Percentiles rank a stretch among this genome's conserved stretches.
Evolutionary conservation across 1,140 invertebrate species (phyloP).

Genomic region (Aradophagus sp.): DNA sequence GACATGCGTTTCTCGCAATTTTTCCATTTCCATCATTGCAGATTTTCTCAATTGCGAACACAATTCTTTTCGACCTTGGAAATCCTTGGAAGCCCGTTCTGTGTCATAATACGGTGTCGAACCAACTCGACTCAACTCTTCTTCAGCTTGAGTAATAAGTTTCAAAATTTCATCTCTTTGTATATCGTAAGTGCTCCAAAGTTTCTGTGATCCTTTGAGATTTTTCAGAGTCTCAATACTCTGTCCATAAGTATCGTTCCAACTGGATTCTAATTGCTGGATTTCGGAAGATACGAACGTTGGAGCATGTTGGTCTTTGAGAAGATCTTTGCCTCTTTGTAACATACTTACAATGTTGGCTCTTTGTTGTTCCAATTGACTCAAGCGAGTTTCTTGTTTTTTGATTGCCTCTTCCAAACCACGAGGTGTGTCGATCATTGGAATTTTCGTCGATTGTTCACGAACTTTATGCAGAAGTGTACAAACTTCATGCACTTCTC

Average conservation of each 20-base stretch:
- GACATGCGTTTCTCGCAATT: constrained; percentile 83
- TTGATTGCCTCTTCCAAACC: constrained; percentile 83
- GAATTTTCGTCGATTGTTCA: constrained; percentile 80
- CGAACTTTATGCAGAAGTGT: constrained; percentile 83
- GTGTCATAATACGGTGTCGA: constrained; percentile 74
- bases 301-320: constrained; percentile 89
- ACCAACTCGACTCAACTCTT: constrained; percentile 80
- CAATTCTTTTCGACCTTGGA: constrained; percentile 85
- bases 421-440: constrained; percentile 82
- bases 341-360: constrained; percentile 91
- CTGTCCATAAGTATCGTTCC: constrained; percentile 90
- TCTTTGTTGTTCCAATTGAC: constrained; percentile 89
- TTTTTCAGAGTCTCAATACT: constrained; percentile 88
- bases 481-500: constrained; percentile 90
- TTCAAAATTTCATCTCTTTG: constrained; percentile 88
- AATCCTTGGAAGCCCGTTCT: constrained; percentile 77
- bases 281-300: constrained; percentile 90
- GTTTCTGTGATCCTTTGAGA: constrained; percentile 87
- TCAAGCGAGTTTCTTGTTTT: constrained; percentile 86
- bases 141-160: constrained; percentile 87
- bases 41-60: constrained; percentile 83
- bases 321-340: constrained; percentile 91
- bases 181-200: constrained; percentile 90
- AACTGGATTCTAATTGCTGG: constrained; percentile 86
- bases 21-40: constrained; percentile 83